phyloP scores from a whole-genome alignment of 1,140 invertebrate genomes.

The Drosophila kanapiae region DNA sequence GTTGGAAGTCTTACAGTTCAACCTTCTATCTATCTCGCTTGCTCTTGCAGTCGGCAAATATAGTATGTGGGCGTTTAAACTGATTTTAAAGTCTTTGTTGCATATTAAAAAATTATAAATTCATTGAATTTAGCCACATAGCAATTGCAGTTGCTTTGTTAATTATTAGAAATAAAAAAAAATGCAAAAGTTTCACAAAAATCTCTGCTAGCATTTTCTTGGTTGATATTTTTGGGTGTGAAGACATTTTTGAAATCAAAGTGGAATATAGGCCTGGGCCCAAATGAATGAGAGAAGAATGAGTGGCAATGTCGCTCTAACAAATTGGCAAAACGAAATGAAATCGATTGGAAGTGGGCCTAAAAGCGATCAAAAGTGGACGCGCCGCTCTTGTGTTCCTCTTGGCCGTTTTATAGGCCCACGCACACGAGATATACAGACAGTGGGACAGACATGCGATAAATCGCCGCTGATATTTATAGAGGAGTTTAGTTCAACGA shows the following conservation, averaged over 20 bases:
- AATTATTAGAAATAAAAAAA: not conserved
- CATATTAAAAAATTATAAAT: not conserved
- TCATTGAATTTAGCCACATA: not conserved
- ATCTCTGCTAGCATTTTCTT: not conserved
- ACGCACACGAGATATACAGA: slow-evolving; percentile 51
- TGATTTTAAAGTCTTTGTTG: too few relatives aligned
- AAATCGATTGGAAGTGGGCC: slow-evolving; percentile 80
- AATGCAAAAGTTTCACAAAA: not conserved
- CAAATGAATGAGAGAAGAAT: slow-evolving; percentile 4
- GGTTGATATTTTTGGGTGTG: not conserved
- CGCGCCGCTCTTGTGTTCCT: slow-evolving; percentile 20
- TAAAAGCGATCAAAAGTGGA: slow-evolving; percentile 62
- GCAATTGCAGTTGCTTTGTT: not conserved
- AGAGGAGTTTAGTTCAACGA: slow-evolving; percentile 70
- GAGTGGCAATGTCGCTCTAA: slow-evolving; percentile 21
- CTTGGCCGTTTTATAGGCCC: slow-evolving; percentile 66
- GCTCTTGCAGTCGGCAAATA: too few relatives aligned
- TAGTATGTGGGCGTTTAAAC: too few relatives aligned
- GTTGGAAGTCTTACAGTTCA: too few relatives aligned
- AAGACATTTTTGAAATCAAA: slow-evolving; percentile 9
- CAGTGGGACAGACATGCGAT: slow-evolving; percentile 62
- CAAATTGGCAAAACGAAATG: slow-evolving; percentile 71
- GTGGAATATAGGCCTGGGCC: not conserved
- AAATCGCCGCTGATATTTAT: slow-evolving; percentile 77
- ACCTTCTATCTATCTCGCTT: not conserved